Percentiles rank a stretch among this genome's conserved stretches.
Conservation (phyloP, 2,888 invertebrate species). For the Heliconius charithonia region DNA sequence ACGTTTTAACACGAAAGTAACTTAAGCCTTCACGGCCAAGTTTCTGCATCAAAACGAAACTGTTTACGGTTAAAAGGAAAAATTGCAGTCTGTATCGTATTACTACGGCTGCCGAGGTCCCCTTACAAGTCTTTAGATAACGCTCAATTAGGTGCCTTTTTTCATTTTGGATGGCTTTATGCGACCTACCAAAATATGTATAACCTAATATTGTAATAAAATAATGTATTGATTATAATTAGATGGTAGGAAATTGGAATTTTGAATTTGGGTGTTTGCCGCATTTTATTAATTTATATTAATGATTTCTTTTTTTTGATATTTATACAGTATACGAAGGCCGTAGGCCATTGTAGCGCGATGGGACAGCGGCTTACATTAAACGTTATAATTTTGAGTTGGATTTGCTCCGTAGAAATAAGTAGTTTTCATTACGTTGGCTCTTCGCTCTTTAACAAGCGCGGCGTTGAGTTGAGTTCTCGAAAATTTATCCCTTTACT, state of each 20-base stretch:
- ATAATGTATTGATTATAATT: background rate
- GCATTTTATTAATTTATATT: no score
- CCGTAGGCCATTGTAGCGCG: no score
- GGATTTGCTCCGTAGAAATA: no score
- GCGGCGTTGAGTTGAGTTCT: no score
- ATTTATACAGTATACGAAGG: no score
- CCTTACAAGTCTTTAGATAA: conserved; percentile 70
- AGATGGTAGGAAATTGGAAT: background rate
- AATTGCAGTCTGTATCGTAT: conserved; percentile 65
- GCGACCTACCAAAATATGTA: conserved; percentile 45
- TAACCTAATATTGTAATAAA: background rate
- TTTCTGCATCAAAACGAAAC: conserved; percentile 66
- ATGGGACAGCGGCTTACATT: no score
- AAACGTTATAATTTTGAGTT: no score
- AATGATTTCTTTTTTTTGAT: no score
- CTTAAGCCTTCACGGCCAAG: conserved; percentile 57
- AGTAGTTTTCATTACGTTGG: no score
- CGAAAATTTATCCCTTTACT: no score
- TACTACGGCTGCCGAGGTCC: conserved; percentile 65
- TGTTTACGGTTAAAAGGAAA: conserved; percentile 66
- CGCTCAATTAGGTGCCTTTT: conserved; percentile 77
- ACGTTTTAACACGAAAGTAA: conserved; percentile 62
- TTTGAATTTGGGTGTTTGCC: background rate
- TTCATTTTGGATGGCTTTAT: conserved; percentile 60
- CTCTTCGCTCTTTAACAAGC: no score